Evolutionary conservation across 1,140 invertebrate genomes (phyloP).

Genomic region (Cheumatopsyche charites): DNA sequence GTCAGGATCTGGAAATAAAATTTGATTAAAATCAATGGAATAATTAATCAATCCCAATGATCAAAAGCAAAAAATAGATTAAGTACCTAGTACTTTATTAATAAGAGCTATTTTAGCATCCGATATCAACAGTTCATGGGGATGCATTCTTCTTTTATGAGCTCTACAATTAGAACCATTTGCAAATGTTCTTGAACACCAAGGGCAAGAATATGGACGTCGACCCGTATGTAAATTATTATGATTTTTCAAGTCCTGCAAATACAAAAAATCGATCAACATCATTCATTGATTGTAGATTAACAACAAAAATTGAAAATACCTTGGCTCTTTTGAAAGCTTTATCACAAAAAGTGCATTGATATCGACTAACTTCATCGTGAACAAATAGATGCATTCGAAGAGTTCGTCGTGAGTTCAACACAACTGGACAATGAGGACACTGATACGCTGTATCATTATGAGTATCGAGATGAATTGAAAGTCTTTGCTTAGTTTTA

Average conservation of each 20-base stretch:
- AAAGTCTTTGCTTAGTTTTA: slow-evolving; percentile 53
- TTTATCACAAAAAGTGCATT: slow-evolving; percentile 47
- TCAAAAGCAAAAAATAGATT: not conserved
- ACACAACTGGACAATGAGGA: slow-evolving; percentile 55
- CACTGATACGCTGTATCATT: slow-evolving; percentile 56
- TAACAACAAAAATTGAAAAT: not conserved
- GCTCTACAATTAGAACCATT: slow-evolving; percentile 48
- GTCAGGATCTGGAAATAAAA: slow-evolving; percentile 29
- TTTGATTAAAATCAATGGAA: not conserved
- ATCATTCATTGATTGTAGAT: not conserved
- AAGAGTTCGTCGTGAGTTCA: slow-evolving; percentile 58
- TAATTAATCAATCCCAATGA: not conserved
- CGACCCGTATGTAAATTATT: slow-evolving; percentile 47
- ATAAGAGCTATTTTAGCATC: slow-evolving; percentile 44
- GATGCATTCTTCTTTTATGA: slow-evolving; percentile 49
- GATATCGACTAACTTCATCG: slow-evolving; percentile 46
- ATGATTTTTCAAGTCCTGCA: slow-evolving; percentile 48
- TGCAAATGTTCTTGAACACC: slow-evolving; percentile 46
- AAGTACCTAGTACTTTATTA: slow-evolving; percentile 45
- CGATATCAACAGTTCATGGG: slow-evolving; percentile 48
- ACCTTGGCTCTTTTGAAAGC: slow-evolving; percentile 47
- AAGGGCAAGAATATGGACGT: slow-evolving; percentile 46
- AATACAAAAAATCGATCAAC: slow-evolving; percentile 4
- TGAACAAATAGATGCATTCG: slow-evolving; percentile 60
- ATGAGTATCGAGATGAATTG: slow-evolving; percentile 56